Evolutionary conservation across 2,888 invertebrate genomes (phyloP).

Genomic region (Cephonodes hylas): DNA sequence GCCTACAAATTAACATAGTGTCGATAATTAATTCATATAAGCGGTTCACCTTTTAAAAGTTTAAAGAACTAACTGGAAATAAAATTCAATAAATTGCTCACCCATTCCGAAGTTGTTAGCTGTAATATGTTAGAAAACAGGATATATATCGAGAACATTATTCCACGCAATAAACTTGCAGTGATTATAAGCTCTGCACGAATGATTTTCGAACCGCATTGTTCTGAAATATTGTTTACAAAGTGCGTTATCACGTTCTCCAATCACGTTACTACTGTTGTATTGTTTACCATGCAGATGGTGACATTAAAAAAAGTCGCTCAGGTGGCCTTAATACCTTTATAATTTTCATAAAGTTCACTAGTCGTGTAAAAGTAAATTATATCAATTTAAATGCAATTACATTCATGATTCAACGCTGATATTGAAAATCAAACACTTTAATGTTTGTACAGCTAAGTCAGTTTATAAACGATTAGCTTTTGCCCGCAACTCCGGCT

Average conservation of each 20-base stretch:
- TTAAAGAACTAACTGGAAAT: constrained; percentile 25
- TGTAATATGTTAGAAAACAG: constrained; percentile 22
- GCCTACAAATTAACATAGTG: constrained; percentile 34
- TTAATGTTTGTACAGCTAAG: too few relatives aligned
- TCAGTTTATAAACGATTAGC: too few relatives aligned
- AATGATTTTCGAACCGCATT: constrained; percentile 13
- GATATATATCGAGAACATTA: constrained; percentile 17
- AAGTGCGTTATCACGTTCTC: constrained; percentile 9
- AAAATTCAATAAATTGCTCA: constrained; percentile 20
- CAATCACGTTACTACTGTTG: not conserved
- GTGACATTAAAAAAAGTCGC: not conserved
- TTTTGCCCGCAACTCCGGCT: too few relatives aligned
- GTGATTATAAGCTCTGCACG: constrained; percentile 15
- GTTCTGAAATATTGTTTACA: constrained; percentile 23
- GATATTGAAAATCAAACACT: too few relatives aligned
- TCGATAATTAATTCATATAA: not conserved
- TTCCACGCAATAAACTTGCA: not conserved
- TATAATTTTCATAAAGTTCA: not conserved
- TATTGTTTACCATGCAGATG: not conserved
- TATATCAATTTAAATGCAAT: not conserved
- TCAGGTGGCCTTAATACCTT: not conserved
- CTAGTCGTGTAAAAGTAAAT: not conserved
- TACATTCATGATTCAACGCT: too few relatives aligned
- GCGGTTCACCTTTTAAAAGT: not conserved
- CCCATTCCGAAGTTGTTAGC: constrained; percentile 26